phyloP scores from a whole-genome alignment of 1,140 invertebrate species.

The Rhopalosiphum maidis region DNA sequence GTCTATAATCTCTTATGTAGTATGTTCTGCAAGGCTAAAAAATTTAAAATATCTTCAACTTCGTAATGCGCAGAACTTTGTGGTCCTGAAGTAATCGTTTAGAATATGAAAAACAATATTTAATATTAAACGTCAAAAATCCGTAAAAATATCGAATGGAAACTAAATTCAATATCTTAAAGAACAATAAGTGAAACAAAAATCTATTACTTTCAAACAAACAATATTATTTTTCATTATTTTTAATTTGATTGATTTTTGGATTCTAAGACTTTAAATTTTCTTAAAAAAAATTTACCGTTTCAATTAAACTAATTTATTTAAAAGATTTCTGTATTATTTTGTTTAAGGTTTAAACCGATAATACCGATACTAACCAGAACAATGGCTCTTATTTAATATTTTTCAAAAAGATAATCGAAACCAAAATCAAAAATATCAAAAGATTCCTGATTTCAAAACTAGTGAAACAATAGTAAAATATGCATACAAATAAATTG shows the following conservation, averaged over 20 bases:
- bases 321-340: too few species aligned
- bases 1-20: neutral
- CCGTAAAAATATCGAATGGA: neutral
- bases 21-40: neutral
- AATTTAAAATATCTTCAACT: neutral
- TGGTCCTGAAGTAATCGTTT: neutral
- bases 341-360: too few species aligned
- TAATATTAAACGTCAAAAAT: neutral
- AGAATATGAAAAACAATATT: neutral
- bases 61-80: neutral
- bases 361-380: too few species aligned
- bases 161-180: neutral
- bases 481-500: too few species aligned
- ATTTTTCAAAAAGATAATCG: too few species aligned
- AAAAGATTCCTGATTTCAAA: too few species aligned
- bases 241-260: neutral
- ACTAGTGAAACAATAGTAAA: too few species aligned
- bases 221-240: neutral
- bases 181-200: too few species aligned
- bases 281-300: neutral
- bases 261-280: neutral
- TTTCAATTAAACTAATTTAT: too few species aligned
- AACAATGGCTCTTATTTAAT: too few species aligned
- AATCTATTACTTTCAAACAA: neutral
- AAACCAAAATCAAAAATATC: too few species aligned